phyloP scores from a whole-genome alignment of 2,797 vertebrate genomes.

The Sphaeramia orbicularis region DNA sequence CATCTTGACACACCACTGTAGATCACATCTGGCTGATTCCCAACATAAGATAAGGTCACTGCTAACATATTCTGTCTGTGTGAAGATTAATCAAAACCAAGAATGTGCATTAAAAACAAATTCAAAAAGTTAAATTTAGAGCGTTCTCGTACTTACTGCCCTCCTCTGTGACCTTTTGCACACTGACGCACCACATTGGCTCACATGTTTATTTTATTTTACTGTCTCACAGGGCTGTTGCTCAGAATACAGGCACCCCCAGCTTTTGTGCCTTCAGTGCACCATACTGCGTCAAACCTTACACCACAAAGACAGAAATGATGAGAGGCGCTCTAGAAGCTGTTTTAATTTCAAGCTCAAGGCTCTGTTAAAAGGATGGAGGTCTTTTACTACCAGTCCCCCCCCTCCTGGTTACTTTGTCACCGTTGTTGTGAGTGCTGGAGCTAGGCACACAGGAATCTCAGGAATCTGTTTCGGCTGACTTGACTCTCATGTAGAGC shows the following conservation, averaged over 20 bases:
- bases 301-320: slow-evolving; percentile 57
- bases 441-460: slow-evolving; percentile 77
- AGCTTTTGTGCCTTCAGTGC: slow-evolving; percentile 58
- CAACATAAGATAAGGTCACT: slow-evolving; percentile 47
- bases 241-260: slow-evolving; percentile 52
- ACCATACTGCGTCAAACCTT: slow-evolving; percentile 60
- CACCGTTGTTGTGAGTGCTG: slow-evolving; percentile 79
- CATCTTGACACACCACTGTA: slow-evolving; percentile 53
- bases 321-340: slow-evolving; percentile 56
- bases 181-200: slow-evolving; percentile 47
- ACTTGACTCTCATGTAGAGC: slow-evolving; percentile 66
- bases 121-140: not conserved
- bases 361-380: slow-evolving; percentile 64
- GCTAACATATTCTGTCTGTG: not conserved
- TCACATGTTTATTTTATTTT: slow-evolving; percentile 62
- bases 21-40: slow-evolving; percentile 47
- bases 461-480: slow-evolving; percentile 79
- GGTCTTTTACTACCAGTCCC: slow-evolving; percentile 65
- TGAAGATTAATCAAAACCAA: slow-evolving; percentile 22
- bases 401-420: slow-evolving; percentile 73
- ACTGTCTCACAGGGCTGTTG: slow-evolving; percentile 39
- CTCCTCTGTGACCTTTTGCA: slow-evolving; percentile 56
- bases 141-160: slow-evolving; percentile 18
- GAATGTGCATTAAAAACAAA: slow-evolving; percentile 11
- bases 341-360: slow-evolving; percentile 65